Conservation (phyloP, 2,113 vertebrate genomes). For the Potamarius usumacintae region DNA sequence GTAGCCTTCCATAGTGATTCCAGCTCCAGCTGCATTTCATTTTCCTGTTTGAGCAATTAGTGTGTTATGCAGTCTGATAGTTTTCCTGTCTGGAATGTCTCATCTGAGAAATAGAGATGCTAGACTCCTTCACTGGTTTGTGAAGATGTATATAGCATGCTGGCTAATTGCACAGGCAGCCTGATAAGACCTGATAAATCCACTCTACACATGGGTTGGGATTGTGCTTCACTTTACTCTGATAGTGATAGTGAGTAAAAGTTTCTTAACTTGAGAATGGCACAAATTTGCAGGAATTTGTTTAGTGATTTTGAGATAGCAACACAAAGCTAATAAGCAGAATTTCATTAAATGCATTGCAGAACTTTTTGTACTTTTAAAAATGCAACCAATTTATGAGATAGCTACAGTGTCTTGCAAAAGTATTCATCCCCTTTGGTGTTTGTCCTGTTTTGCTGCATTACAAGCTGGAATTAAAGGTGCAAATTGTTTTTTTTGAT, state of each 20-base stretch:
- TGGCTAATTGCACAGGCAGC: not conserved
- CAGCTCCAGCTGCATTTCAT: not conserved
- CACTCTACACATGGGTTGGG: conserved; percentile 4
- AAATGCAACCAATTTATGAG: not conserved
- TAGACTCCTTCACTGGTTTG: conserved; percentile 13
- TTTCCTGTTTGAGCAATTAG: not conserved
- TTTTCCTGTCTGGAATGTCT: conserved; percentile 31
- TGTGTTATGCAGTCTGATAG: not conserved
- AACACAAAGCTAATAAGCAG: not conserved
- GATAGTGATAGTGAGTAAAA: not conserved
- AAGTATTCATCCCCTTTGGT: too few relatives aligned
- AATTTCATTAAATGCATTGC: not conserved
- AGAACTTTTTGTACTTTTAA: not conserved
- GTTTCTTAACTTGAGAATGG: not conserved
- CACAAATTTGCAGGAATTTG: not conserved
- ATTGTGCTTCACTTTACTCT: not conserved
- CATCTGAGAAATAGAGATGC: conserved; percentile 25
- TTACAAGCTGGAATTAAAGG: too few relatives aligned
- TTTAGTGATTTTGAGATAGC: not conserved
- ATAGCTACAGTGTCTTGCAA: not conserved
- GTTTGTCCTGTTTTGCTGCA: too few relatives aligned
- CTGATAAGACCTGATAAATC: conserved; percentile 35
- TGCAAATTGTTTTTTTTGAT: too few relatives aligned
- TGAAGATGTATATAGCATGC: conserved; percentile 10
- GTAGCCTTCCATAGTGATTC: not conserved